Percentiles rank a stretch among this genome's conserved stretches.
Evolutionary conservation across 2,113 vertebrate species (phyloP).

Genomic region (Laticauda laticaudata): DNA sequence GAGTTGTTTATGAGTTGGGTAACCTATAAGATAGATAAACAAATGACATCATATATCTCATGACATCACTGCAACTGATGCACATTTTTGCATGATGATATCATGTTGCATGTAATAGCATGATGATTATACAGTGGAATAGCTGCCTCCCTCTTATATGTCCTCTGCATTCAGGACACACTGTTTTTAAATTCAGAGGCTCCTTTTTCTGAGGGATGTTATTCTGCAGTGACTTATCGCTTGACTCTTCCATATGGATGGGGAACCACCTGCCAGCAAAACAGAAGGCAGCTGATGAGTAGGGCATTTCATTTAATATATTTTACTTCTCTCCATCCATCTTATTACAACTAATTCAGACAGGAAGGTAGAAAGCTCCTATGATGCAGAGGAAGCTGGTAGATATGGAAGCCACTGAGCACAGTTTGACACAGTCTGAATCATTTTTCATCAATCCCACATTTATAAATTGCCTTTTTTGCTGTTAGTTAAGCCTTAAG

Average conservation of each 20-base stretch:
- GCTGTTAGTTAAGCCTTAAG: slow-evolving; percentile 47
- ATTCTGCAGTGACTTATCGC: not conserved
- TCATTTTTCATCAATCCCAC: slow-evolving; percentile 27
- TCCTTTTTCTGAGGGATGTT: not conserved
- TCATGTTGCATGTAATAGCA: not conserved
- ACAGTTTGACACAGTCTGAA: not conserved
- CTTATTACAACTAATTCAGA: slow-evolving; percentile 28
- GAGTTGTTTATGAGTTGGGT: not conserved
- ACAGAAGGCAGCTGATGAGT: slow-evolving; percentile 3
- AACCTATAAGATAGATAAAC: not conserved
- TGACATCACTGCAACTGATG: not conserved
- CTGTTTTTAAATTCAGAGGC: not conserved
- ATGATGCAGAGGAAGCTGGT: not conserved
- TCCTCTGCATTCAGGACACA: not conserved
- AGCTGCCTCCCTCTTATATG: not conserved
- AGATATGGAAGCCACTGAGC: not conserved
- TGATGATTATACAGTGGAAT: not conserved
- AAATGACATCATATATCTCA: not conserved
- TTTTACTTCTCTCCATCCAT: slow-evolving; percentile 4
- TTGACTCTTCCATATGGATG: not conserved
- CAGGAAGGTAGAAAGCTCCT: not conserved
- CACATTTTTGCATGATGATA: not conserved
- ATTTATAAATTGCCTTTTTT: slow-evolving; percentile 50
- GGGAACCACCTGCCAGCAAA: slow-evolving; percentile 6
- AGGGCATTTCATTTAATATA: not conserved